Base-by-base conservation (phyloP, 1,140 invertebrate species). In the Leptinotarsa defecta region DNA sequence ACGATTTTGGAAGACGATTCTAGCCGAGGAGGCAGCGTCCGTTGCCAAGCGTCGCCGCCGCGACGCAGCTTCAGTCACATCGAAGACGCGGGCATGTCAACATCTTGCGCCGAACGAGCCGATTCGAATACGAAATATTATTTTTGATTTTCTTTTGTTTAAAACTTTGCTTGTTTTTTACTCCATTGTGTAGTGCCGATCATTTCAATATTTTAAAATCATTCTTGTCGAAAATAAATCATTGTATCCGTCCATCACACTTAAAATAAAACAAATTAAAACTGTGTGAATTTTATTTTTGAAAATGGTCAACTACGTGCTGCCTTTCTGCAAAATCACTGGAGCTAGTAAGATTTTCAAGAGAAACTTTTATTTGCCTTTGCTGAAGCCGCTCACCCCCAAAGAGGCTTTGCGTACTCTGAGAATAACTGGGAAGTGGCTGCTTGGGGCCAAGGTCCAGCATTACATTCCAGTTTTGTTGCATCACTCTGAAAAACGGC, bases 261-360 rank as follows among this genome's bases (percentile, higher is more conserved):
- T 49, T 34, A 43, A 73, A 73, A 64, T 48, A 73, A 73, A 65
- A 19, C 15, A 24, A 65, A 27, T 48, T 64, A 73, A 73, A 65
- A 24, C 52, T 20, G 71, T 73, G 61, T 64, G 11, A 22, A 65
- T 13, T 65, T 65, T 67, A 48, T 43, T 73, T 65, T 48, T 48
- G 43, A 65, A 73, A 4, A 83, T 83, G 82, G 81, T 85, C 77
- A 85, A 85, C 78, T 85, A 84, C 80, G 82, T 85, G 77, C 75
- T 92, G 89, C 92, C 92, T 65, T 93, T 90, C 83, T 95, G 94
- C 86, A 91, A 94, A 85, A 95, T 95, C 74, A 95, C 94, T 48
- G 94, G 93, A 48, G 91, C 90, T 79, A 93, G 92, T 84, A 89
- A 93, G 62, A 93, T 92, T 77, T 89, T 95, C 77, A 93, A 93